Evolutionary conservation across 2,113 vertebrate species (phyloP).

Genomic region (Pipra filicauda): DNA sequence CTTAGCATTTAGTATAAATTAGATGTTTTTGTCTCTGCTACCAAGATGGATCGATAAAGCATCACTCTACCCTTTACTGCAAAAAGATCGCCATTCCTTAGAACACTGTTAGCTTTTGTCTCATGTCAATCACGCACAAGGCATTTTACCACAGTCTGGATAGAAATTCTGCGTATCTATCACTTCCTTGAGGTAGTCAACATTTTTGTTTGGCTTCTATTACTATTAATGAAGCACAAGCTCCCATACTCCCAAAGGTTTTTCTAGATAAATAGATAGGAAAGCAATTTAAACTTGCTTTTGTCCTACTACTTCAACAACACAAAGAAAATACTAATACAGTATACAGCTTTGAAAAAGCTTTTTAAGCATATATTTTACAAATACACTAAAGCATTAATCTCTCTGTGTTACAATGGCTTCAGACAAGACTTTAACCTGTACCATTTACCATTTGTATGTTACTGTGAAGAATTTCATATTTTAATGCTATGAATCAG

Average conservation of each 20-base stretch:
- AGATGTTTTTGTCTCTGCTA: neutral
- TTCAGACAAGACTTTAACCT: neutral
- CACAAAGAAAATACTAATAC: neutral
- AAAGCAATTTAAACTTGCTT: neutral
- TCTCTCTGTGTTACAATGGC: neutral
- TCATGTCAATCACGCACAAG: neutral
- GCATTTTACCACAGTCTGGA: neutral
- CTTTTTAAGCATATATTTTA: neutral
- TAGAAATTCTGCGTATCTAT: neutral
- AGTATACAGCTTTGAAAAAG: neutral
- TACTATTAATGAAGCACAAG: slow-evolving; percentile 1
- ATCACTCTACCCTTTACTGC: neutral
- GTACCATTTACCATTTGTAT: neutral
- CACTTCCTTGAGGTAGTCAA: neutral
- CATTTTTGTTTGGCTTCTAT: neutral
- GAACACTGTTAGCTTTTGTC: neutral
- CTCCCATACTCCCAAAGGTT: neutral
- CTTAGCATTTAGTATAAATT: neutral
- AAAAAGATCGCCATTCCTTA: neutral
- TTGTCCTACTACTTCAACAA: neutral
- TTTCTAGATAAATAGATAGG: neutral
- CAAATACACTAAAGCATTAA: neutral
- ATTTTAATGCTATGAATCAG: neutral
- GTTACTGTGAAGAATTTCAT: neutral
- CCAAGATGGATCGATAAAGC: neutral